Evolutionary conservation across 2,113 vertebrate species (phyloP), one percentile per base, ranked within the genome.

Genomic region (Calyptommatus sinebrachiatus): DNA sequence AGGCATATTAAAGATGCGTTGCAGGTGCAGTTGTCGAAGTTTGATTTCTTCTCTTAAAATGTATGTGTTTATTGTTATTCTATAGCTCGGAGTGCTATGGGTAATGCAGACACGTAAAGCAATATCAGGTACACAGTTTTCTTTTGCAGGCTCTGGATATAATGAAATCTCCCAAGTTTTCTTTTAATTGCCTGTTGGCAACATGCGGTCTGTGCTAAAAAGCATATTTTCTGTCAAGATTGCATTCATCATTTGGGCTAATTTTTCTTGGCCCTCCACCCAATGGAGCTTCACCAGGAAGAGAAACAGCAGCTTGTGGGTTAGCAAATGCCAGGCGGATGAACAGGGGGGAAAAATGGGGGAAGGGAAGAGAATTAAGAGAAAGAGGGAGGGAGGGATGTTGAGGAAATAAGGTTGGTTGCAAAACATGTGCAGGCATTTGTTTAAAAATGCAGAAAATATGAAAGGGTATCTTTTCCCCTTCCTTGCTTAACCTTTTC

Each of bases 121-220:
- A 77, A 2, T 45, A 85, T 82, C 91, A 92, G 93, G 73, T 83
- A 81, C 74, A 26, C 0, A 20, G 24, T 79, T 78, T 28, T 80
- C 65, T 69, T 89, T 31, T 84, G 83, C 85, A 90, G 89, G 31
- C 91, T 92, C 93, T 89, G 84, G 84, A 91, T 86, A 88, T 11
- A 81, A 91, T 84, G 85, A 93, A 93, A 93, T 93, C 89, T 93
- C 92, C 92, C 90, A 31, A 92, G 88, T 90, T 94, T 93, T 92
- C 88, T 90, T 93, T 92, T 93, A 94, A 94, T 93, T 95, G 94
- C 92, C 79, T 89, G 41, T 91, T 93, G 92, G 92, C 92, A 93
- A 92, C 94, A 95, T 95, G 95, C 93, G 94, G 94, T 95, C 93
- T 85, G 92, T 95, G 95, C 94, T 95, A 91, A 95, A 95, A 95